These are phyloP conservation scores for Mormyrus hasselquistii DNA, from an alignment of 2,797 vertebrate species.

Conservation along the genomic window DNA sequence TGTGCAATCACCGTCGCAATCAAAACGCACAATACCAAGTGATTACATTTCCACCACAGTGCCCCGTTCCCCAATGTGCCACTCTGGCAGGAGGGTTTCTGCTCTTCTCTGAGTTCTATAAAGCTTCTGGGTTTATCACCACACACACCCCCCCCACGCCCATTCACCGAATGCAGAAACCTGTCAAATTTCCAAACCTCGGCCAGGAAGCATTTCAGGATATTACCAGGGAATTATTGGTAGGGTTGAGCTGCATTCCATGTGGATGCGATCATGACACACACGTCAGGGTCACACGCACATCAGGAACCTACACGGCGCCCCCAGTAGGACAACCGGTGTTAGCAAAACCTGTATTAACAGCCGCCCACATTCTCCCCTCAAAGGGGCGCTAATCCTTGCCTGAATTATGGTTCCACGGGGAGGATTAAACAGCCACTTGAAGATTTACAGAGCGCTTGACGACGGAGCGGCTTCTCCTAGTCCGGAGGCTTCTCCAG, in stretches of 20 bases:
- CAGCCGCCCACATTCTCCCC: background rate
- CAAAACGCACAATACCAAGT: background rate
- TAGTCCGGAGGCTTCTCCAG: background rate
- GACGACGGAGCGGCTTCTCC: background rate
- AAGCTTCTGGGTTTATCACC: background rate
- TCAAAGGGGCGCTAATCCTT: constrained; percentile 15
- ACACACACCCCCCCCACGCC: background rate
- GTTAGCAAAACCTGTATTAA: background rate
- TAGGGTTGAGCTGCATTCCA: background rate
- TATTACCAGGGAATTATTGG: background rate
- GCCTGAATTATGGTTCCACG: constrained; percentile 19
- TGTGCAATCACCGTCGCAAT: background rate
- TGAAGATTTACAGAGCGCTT: constrained; percentile 5
- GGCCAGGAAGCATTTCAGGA: background rate
- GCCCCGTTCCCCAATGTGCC: background rate
- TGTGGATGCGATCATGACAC: background rate
- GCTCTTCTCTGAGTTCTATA: background rate
- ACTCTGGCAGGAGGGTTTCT: background rate
- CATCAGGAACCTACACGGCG: background rate
- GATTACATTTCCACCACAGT: background rate
- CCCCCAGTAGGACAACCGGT: background rate
- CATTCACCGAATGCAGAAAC: background rate
- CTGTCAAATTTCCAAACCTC: background rate
- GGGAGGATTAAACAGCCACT: constrained; percentile 24
- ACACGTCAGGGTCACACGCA: background rate